These are phyloP conservation scores for Drosophila hydei DNA, from an alignment of 1,140 invertebrate genomes.

Conservation along the genomic window DNA sequence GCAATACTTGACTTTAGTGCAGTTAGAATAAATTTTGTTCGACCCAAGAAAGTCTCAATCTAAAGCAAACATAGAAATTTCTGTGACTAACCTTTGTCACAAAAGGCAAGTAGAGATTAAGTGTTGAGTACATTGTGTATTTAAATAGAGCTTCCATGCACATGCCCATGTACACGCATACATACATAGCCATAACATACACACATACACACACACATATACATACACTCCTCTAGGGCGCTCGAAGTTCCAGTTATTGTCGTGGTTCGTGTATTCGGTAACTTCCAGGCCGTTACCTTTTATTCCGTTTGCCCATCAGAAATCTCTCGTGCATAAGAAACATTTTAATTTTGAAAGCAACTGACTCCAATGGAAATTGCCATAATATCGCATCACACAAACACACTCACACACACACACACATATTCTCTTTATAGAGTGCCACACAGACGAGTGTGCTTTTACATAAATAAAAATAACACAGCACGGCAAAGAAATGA, in stretches of 20 bases:
- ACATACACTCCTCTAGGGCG: not conserved
- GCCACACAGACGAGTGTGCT: slow-evolving; percentile 26
- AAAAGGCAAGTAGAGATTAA: too few relatives aligned
- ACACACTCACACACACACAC: slow-evolving; percentile 22
- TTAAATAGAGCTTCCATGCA: not conserved
- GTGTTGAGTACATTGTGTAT: not conserved
- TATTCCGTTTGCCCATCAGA: slow-evolving; percentile 73
- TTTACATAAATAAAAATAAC: slow-evolving; percentile 69
- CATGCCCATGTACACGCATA: not conserved
- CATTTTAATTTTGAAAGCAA: slow-evolving; percentile 76
- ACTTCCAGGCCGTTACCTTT: slow-evolving; percentile 76
- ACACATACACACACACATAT: slow-evolving; percentile 3
- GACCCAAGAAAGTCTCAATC: too few relatives aligned
- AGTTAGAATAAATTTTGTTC: too few relatives aligned
- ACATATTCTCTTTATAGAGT: slow-evolving; percentile 5
- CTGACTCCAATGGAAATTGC: slow-evolving; percentile 69
- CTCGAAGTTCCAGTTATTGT: slow-evolving; percentile 33
- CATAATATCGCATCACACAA: slow-evolving; percentile 69
- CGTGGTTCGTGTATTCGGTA: slow-evolving; percentile 53
- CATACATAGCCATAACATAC: not conserved
- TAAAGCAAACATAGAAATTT: too few relatives aligned
- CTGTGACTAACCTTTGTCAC: too few relatives aligned
- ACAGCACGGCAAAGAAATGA: slow-evolving; percentile 65
- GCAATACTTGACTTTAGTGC: too few relatives aligned
- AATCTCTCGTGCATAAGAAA: slow-evolving; percentile 79